Conservation (phyloP, 2,113 vertebrate species). For the Oncorhynchus clarkii region DNA sequence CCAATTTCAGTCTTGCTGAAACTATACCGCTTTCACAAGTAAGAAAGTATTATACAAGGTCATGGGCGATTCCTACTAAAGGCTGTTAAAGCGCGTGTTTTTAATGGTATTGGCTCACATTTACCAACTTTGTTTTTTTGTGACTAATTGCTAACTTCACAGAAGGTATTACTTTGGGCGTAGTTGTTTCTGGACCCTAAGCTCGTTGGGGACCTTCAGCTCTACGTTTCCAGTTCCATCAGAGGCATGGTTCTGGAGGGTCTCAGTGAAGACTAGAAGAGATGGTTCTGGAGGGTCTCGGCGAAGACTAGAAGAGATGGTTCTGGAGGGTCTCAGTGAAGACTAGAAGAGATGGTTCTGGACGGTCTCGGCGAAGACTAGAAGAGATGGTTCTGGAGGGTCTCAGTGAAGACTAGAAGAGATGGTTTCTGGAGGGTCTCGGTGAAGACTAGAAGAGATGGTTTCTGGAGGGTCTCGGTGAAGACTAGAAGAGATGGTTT, state of each 20-base stretch:
- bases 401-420: no score
- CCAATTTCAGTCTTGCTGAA: neutral
- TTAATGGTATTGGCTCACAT: slow-evolving; percentile 16
- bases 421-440: no score
- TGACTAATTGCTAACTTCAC: neutral
- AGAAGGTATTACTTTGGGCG: neutral
- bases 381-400: no score
- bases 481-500: no score
- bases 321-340: no score
- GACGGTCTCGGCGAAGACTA: no score
- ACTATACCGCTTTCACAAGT: neutral
- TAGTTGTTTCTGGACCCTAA: slow-evolving; percentile 12
- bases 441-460: no score
- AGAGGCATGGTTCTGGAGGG: neutral
- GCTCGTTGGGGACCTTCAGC: neutral
- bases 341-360: no score
- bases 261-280: no score
- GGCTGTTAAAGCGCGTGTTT: slow-evolving; percentile 18
- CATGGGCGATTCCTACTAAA: neutral
- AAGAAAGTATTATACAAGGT: neutral
- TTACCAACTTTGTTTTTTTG: neutral
- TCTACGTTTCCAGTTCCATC: neutral
- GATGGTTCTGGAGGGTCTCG: no score
- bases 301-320: no score
- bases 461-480: no score